phyloP scores from a whole-genome alignment of 92 coral and sea anemone species.

The Zoanthus solanderi region DNA sequence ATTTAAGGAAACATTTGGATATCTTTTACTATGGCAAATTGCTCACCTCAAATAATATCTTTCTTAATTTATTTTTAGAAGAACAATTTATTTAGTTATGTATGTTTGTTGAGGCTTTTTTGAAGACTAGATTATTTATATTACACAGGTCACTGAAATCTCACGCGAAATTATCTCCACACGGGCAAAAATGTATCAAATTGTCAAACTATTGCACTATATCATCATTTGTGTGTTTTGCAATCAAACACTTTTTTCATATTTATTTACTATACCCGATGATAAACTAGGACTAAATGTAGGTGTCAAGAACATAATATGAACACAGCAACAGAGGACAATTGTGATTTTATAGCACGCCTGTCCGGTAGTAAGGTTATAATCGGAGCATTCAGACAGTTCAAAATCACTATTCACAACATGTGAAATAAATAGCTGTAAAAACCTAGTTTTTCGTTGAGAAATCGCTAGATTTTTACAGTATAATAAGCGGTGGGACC shows the following conservation, averaged over 20 bases:
- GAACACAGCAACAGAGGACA: slow-evolving; percentile 40
- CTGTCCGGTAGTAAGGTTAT: slow-evolving; percentile 28
- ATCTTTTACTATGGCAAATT: background rate
- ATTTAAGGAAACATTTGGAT: background rate
- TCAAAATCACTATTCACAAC: background rate
- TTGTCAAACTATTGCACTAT: background rate
- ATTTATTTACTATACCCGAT: slow-evolving; percentile 9
- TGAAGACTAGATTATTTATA: slow-evolving; percentile 3
- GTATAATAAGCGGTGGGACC: background rate
- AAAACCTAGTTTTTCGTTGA: background rate
- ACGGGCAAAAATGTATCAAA: slow-evolving; percentile 2
- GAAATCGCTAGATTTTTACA: background rate
- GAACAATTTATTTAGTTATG: background rate
- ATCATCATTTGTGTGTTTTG: background rate
- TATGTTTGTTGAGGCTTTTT: background rate
- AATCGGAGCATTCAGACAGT: slow-evolving; percentile 9
- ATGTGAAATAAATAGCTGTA: background rate
- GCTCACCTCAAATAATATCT: background rate
- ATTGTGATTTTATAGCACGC: slow-evolving; percentile 28
- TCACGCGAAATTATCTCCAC: slow-evolving; percentile 39
- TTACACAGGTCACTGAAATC: background rate
- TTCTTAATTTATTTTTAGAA: background rate
- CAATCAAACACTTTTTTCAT: background rate
- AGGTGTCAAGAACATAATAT: background rate
- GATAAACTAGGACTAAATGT: background rate